A percentile compares a stretch with the other conserved stretches of the same genome.
Evolutionary conservation across 2,888 invertebrate species (phyloP).

Genomic region (Perithous albicinctus): DNA sequence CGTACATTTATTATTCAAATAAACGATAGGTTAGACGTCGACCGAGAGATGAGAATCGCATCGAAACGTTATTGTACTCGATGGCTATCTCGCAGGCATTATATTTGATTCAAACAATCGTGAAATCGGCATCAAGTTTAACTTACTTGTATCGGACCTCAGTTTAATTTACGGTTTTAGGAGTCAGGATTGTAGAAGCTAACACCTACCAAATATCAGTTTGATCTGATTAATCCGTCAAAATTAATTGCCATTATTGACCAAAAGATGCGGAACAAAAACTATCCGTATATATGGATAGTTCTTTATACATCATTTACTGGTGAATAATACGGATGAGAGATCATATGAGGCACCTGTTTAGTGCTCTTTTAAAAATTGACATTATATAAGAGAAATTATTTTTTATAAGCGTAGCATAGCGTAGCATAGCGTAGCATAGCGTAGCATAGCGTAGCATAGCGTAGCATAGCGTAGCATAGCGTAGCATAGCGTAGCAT

Average conservation of each 20-base stretch:
- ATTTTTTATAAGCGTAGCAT: no score
- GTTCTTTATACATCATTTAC: no score
- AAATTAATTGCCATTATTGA: neutral
- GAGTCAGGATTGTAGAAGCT: neutral
- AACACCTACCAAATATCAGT: neutral
- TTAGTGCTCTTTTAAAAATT: no score
- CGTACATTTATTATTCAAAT: conserved; percentile 83
- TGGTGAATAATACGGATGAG: no score
- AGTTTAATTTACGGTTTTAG: neutral
- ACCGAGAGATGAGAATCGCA: conserved; percentile 76
- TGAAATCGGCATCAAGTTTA: neutral
- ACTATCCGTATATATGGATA: no score
- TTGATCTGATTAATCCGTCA: neutral
- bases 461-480: no score
- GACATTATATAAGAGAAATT: no score
- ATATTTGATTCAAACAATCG: conserved; percentile 60
- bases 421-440: no score
- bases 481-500: no score
- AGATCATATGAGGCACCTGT: no score
- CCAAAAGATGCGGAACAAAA: neutral
- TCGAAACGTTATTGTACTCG: conserved; percentile 62
- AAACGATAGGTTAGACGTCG: conserved; percentile 78
- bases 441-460: no score
- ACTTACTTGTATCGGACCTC: neutral
- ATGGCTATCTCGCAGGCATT: conserved; percentile 78